Base-by-base conservation (phyloP, 2,888 invertebrate genomes). In the Spatulosminthurus flaviceps region DNA sequence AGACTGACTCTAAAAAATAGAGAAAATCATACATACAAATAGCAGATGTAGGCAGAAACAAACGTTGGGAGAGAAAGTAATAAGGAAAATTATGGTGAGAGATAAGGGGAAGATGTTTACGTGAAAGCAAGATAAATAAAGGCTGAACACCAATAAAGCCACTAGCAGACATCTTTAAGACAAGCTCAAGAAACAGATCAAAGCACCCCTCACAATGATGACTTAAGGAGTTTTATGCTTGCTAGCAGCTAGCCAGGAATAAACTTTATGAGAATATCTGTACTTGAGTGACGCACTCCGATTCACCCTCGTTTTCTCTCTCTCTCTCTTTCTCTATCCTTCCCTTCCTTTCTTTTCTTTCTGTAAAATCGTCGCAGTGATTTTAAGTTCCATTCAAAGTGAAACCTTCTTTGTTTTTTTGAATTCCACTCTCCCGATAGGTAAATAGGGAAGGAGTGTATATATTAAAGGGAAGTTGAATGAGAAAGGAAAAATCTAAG, bases 141-240 rank as follows among this genome's bases (percentile, higher is more conserved):
- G 51, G 16, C 73, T 16, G 51, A 60, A 51, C 28, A n/a, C 24
- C 73, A 73, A 75, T 64, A 75, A 75, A 75, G 75, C 64, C 75
- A 75, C 22, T 34, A 19, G 64, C 75, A 75, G 75, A 64, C 29
- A 61, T 75, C 64, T 75, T 75, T 41, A 64, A 73, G 34, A 64
- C 64, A 75, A 75, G 75, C 61, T 75, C 66, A 75, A 75, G 41
- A 64, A 34, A 75, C 75, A 66, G 64, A 64, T 75, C 75, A 75
- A 64, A 75, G 64, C 75, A n/a, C 51, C 64, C 41, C 64, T 64
- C 29, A 24, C 2, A 41, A 64, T 75, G 64, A 64, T 75, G 75
- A 75, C 75, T 75, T 75, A 41, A 75, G 64, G 75, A 75, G 64
- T 64, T 41, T 61, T 22, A 61, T 34, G 70, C 34, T 34, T 22